These are phyloP conservation scores for Lydus trimaculatus DNA, from an alignment of 2,888 invertebrate genomes.

Conservation along the genomic window DNA sequence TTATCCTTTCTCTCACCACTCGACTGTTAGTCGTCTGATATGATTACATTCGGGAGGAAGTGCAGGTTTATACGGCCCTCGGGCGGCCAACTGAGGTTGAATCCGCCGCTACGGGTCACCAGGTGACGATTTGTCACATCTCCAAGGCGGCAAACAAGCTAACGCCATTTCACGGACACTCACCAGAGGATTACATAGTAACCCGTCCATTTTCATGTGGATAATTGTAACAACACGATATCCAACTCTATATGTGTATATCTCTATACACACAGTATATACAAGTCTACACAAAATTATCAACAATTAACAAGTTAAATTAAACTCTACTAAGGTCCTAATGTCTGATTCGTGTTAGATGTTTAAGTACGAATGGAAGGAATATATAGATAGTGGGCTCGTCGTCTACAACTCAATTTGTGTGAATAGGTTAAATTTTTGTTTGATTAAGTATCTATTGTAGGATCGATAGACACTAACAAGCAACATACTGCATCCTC, in stretches of 20 bases:
- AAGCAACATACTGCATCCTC: slow-evolving; percentile 30
- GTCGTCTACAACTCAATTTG: neutral
- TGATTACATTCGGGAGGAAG: slow-evolving; percentile 54
- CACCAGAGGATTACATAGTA: slow-evolving; percentile 42
- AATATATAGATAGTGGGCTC: neutral
- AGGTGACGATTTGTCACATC: slow-evolving; percentile 63
- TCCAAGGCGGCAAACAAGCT: slow-evolving; percentile 61
- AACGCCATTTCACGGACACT: slow-evolving; percentile 59
- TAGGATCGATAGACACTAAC: neutral
- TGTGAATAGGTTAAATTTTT: neutral
- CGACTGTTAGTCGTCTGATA: slow-evolving; percentile 49
- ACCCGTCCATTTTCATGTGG: slow-evolving; percentile 41
- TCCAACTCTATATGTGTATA: slow-evolving; percentile 1
- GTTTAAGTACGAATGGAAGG: neutral
- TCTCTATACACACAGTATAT: slow-evolving; percentile 25
- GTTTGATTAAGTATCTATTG: neutral
- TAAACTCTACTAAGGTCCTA: slow-evolving; percentile 22
- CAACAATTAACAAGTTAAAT: slow-evolving; percentile 37
- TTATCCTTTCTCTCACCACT: slow-evolving; percentile 10
- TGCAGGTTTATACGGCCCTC: slow-evolving; percentile 56
- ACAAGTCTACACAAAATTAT: slow-evolving; percentile 36
- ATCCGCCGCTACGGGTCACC: slow-evolving; percentile 59
- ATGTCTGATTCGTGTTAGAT: slow-evolving; percentile 28
- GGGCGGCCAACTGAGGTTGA: slow-evolving; percentile 55
- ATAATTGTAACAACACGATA: slow-evolving; percentile 43